These are phyloP conservation scores for Drosophila ohnishii DNA, from an alignment of 1,140 invertebrate genomes.

Conservation along the genomic window DNA sequence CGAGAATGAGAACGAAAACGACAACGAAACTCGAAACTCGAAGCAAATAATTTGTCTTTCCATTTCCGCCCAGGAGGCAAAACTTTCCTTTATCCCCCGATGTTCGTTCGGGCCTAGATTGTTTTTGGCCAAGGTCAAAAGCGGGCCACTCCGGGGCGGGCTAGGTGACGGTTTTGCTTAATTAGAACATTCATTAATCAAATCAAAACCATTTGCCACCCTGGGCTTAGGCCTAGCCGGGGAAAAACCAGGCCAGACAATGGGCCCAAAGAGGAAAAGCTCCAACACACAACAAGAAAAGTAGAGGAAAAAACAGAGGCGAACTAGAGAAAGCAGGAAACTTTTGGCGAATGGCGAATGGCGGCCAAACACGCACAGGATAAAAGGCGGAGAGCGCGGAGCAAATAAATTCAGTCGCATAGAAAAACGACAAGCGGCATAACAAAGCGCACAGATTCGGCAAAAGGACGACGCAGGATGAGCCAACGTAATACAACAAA, in stretches of 20 bases:
- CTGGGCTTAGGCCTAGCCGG: slow-evolving; percentile 53
- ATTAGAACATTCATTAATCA: slow-evolving; percentile 83
- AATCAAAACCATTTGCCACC: slow-evolving; percentile 83
- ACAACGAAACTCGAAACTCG: slow-evolving; percentile 39
- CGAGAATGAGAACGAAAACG: slow-evolving; percentile 3
- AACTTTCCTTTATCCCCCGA: slow-evolving; percentile 21
- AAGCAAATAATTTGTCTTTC: slow-evolving; percentile 78
- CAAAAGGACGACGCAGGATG: slow-evolving; percentile 27
- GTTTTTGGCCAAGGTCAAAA: slow-evolving; percentile 79
- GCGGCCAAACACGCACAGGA: slow-evolving; percentile 70
- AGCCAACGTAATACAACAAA: slow-evolving; percentile 49
- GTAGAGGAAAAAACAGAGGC: neutral
- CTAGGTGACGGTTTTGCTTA: slow-evolving; percentile 82
- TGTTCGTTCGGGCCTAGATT: slow-evolving; percentile 29
- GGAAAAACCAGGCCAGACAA: slow-evolving; percentile 32
- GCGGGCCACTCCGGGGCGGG: slow-evolving; percentile 51
- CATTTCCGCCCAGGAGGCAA: slow-evolving; percentile 49
- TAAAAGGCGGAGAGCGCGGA: slow-evolving; percentile 23
- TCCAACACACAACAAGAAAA: slow-evolving; percentile 12
- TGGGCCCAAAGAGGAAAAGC: slow-evolving; percentile 27
- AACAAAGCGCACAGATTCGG: slow-evolving; percentile 76
- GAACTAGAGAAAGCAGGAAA: slow-evolving; percentile 50
- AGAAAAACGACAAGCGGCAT: slow-evolving; percentile 80
- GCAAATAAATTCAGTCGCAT: slow-evolving; percentile 79
- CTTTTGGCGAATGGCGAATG: slow-evolving; percentile 78